Conservation (phyloP, 2,888 invertebrate genomes). For the Pharmacophagus antenor region DNA sequence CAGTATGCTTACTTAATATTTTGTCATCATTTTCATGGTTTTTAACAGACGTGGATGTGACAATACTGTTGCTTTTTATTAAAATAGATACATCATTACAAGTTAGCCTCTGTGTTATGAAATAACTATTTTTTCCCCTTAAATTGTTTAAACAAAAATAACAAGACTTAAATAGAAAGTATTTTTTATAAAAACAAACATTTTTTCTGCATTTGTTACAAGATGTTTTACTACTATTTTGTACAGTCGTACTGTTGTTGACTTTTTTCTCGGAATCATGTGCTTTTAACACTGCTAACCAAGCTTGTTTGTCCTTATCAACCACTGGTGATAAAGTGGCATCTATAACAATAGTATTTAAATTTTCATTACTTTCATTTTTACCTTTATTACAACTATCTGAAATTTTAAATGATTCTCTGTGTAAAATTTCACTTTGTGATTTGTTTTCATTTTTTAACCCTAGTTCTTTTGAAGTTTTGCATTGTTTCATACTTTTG, state of each 20-base stretch:
- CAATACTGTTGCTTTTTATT: slow-evolving; percentile 48
- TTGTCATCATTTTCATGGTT: slow-evolving; percentile 36
- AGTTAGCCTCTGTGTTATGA: slow-evolving; percentile 12
- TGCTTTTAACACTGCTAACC: slow-evolving; percentile 54
- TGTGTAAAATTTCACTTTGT: slow-evolving; percentile 23
- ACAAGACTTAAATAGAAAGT: slow-evolving; percentile 49
- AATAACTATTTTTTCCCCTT: neutral
- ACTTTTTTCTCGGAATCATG: slow-evolving; percentile 31
- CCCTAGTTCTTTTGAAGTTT: neutral
- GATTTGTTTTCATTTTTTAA: slow-evolving; percentile 29
- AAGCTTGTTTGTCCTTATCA: slow-evolving; percentile 65
- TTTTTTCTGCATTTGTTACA: slow-evolving; percentile 32
- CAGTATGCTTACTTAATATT: slow-evolving; percentile 35
- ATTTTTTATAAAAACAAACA: slow-evolving; percentile 60
- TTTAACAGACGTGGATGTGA: slow-evolving; percentile 49
- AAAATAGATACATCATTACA: slow-evolving; percentile 49
- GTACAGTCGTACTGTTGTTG: neutral
- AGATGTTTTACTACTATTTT: neutral
- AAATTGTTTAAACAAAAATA: slow-evolving; percentile 23
- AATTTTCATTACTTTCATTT: slow-evolving; percentile 57
- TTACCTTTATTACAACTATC: slow-evolving; percentile 35
- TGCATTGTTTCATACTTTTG: neutral
- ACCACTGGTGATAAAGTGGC: slow-evolving; percentile 48
- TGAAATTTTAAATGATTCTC: slow-evolving; percentile 23
- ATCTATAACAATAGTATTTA: slow-evolving; percentile 55